Evolutionary conservation across 1,140 invertebrate genomes (phyloP).

Genomic region (Delia radicum): DNA sequence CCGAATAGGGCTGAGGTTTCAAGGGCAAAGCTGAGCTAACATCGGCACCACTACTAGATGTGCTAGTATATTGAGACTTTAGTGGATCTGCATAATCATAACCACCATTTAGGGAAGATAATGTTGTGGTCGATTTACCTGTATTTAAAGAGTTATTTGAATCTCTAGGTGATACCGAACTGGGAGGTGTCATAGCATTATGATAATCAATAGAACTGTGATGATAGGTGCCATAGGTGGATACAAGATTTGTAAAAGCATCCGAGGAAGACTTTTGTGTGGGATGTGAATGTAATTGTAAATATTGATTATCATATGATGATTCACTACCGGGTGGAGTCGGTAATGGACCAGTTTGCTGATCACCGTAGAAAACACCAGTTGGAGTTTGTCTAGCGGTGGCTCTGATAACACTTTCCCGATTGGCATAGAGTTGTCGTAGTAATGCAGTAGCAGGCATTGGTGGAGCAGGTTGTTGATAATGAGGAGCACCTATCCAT

Average conservation of each 20-base stretch:
- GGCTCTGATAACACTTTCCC: conserved; percentile 91
- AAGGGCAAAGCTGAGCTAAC: conserved; percentile 76
- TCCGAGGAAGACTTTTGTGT: conserved; percentile 57
- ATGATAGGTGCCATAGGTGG: conserved; percentile 66
- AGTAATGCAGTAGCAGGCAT: conserved; percentile 81
- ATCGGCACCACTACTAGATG: conserved; percentile 56
- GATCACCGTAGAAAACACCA: conserved; percentile 56
- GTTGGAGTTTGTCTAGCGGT: conserved; percentile 56
- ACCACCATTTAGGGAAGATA: conserved; percentile 53
- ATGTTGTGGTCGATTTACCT: conserved; percentile 58
- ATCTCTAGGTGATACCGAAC: conserved; percentile 89
- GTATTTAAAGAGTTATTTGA: conserved; percentile 60
- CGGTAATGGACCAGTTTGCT: conserved; percentile 72
- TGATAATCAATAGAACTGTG: conserved; percentile 72
- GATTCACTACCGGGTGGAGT: conserved; percentile 85
- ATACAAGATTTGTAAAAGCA: conserved; percentile 63
- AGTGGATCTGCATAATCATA: conserved; percentile 50
- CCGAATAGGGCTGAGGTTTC: conserved; percentile 87
- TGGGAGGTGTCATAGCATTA: conserved; percentile 92
- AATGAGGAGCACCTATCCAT: conserved; percentile 83
- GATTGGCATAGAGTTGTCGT: conserved; percentile 86
- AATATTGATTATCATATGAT: conserved; percentile 73
- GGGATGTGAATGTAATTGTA: conserved; percentile 62
- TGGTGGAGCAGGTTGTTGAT: conserved; percentile 67
- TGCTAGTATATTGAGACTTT: conserved; percentile 48